Conservation (phyloP, 2,113 vertebrate species). For the Hirundichthys speculiger region DNA sequence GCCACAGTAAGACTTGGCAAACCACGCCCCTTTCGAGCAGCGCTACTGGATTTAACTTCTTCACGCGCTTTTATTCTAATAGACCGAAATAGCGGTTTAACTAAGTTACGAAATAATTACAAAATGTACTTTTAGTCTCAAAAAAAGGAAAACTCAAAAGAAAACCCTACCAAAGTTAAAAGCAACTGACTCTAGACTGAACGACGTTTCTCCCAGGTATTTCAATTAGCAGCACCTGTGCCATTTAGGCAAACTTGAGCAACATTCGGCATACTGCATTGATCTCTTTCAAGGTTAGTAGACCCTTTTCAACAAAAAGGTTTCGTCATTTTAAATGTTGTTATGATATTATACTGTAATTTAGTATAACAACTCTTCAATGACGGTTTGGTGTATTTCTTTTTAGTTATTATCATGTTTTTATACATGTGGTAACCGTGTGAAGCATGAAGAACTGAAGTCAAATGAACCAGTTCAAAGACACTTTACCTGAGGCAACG, state of each 20-base stretch:
- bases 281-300: neutral
- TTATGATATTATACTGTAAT: neutral
- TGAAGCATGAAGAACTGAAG: no score
- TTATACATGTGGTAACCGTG: no score
- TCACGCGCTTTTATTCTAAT: neutral
- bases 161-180: no score
- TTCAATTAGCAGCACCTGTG: constrained; percentile 27
- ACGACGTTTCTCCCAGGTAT: no score
- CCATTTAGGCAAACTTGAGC: neutral
- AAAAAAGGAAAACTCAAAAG: neutral
- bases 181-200: neutral
- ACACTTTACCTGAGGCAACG: no score
- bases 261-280: neutral
- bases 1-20: constrained; percentile 7
- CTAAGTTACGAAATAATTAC: neutral
- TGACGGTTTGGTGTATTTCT: no score
- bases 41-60: neutral
- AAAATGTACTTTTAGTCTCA: neutral
- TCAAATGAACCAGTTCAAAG: no score
- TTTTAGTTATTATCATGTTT: no score
- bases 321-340: neutral
- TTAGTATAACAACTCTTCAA: no score
- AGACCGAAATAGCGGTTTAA: neutral
- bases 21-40: constrained; percentile 46
- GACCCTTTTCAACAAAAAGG: neutral